Conservation (phyloP, 2,797 vertebrate genomes). For the Sternarchorhynchus goeldii region DNA sequence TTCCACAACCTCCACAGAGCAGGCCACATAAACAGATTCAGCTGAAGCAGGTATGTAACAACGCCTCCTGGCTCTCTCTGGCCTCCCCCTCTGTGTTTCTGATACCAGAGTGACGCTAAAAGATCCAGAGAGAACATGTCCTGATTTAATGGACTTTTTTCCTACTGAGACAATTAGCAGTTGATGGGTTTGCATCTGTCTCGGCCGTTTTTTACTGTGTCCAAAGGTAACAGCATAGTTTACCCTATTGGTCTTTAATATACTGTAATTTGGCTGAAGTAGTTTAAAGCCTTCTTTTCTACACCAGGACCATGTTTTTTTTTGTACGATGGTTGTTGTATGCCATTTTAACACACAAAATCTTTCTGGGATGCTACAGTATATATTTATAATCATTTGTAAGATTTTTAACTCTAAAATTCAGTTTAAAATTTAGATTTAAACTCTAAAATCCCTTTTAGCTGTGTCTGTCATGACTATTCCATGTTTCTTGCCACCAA, state of each 20-base stretch:
- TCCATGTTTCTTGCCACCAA: background rate
- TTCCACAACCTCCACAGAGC: constrained; percentile 56
- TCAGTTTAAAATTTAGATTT: too few species aligned
- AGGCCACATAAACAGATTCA: constrained; percentile 56
- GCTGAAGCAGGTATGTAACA: constrained; percentile 68
- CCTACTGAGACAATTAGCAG: constrained; percentile 33
- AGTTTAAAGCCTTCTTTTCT: constrained; percentile 35
- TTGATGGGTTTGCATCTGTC: constrained; percentile 37
- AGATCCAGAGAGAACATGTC: constrained; percentile 11
- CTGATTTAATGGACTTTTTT: constrained; percentile 25
- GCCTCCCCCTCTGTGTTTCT: constrained; percentile 13
- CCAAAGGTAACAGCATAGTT: constrained; percentile 10
- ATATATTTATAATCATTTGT: background rate
- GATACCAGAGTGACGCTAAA: constrained; percentile 5
- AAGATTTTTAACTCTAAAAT: constrained; percentile 1
- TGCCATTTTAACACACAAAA: constrained; percentile 29
- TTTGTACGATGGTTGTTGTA: background rate
- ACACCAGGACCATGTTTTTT: constrained; percentile 1
- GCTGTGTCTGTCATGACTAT: background rate
- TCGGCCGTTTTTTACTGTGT: constrained; percentile 32
- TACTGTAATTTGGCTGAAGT: constrained; percentile 32
- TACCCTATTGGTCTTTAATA: constrained; percentile 6
- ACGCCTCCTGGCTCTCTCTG: constrained; percentile 29
- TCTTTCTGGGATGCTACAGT: too few species aligned
- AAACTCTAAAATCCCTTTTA: background rate